Evolutionary conservation across 1,140 invertebrate species (phyloP), one percentile per base, ranked within the genome.

Genomic region (Amyelois transitella): DNA sequence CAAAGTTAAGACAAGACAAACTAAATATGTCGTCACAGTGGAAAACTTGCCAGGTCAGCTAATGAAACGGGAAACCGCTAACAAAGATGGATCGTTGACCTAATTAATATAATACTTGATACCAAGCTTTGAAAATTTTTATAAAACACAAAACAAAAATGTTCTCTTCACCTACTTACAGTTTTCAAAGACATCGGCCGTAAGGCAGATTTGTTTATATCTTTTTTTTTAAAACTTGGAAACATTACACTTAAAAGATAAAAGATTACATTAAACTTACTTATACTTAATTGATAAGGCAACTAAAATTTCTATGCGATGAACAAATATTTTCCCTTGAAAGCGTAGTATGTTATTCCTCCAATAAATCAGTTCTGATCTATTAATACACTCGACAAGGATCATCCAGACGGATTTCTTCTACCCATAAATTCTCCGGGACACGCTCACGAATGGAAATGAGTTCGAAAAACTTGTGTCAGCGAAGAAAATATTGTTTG

Each of bases 11-110:
- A 48, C 6, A 20, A 48, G 20, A 61, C 43, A 51, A n/a, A n/a
- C 52, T 56, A 58, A 54, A 55, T 32, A 43, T 21, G 20, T 17
- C 7, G 43, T 48, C 19, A 48, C 45, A 48, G 8, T 21, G n/a
- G 18, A 48, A 44, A 44, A 22, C 51, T 55, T 67, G 62, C 64
- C 60, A 60, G 55, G 55, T 55, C 38, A 45, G 52, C 65, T 83
- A 83, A 83, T 80, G 73, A 78, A 77, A 75, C 78, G 61, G 65
- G 73, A 85, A 77, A 59, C 51, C 51, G 51, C 59, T 80, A 85
- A 80, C 69, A 62, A 82, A 80, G 74, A 83, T 58, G 58, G 64
- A 85, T 61, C 62, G 69, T 17, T 32, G 49, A 32, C 43, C 53
- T 64, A 66, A 72, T 66, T 57, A 49, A 54, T 55, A 52, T 58